These are phyloP conservation scores for Petromus typicus DNA, from an alignment of 2,113 vertebrate species.

Conservation along the genomic window DNA sequence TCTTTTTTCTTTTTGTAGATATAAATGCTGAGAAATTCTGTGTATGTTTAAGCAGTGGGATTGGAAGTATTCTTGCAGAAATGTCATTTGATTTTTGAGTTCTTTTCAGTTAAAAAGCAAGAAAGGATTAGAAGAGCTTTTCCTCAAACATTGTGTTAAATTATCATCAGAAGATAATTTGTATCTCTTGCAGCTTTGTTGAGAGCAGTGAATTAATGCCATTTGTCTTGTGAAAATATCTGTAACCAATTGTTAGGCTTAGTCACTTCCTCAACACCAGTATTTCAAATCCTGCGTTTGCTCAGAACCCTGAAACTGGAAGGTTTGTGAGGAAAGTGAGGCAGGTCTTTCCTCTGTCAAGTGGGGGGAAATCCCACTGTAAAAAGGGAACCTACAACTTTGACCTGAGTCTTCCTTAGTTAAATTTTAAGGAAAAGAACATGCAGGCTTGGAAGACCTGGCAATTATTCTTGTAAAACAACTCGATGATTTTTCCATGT, in stretches of 20 bases:
- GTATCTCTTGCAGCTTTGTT: neutral
- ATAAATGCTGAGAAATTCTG: conserved; percentile 37
- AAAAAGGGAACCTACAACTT: neutral
- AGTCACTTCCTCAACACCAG: conserved; percentile 3
- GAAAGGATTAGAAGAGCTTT: neutral
- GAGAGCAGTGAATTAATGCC: neutral
- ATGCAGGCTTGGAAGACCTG: neutral
- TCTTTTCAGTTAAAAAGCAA: conserved; percentile 25
- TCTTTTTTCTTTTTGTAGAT: neutral
- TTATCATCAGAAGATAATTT: neutral
- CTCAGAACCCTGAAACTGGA: neutral
- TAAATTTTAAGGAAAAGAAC: conserved; percentile 3
- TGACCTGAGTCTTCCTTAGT: neutral
- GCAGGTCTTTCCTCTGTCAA: neutral
- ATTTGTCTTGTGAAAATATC: conserved; percentile 55
- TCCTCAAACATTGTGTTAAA: conserved; percentile 36
- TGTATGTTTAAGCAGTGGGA: conserved; percentile 34
- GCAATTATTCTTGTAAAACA: neutral
- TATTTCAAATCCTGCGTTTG: conserved; percentile 3
- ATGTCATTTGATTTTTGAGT: conserved; percentile 52
- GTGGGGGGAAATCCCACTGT: neutral
- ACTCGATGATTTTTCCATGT: neutral
- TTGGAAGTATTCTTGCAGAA: conserved; percentile 51
- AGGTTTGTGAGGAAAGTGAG: neutral
- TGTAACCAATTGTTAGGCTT: conserved; percentile 7